Base-by-base conservation (phyloP, 1,140 invertebrate genomes). In the Drosophila eugracilis region DNA sequence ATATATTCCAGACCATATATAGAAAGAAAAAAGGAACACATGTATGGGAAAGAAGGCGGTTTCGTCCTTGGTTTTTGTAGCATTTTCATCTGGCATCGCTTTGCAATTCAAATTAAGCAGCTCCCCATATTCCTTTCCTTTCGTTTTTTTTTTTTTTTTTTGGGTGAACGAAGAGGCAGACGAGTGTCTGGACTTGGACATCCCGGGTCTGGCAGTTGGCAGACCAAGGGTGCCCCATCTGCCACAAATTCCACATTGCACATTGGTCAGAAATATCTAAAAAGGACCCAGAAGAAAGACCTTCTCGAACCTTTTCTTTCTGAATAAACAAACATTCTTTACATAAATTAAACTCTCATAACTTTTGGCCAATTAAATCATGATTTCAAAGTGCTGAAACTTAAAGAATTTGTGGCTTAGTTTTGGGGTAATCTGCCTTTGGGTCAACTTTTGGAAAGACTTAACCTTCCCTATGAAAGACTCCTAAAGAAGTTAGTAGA, bases 51-150 rank as follows among this genome's bases (percentile, higher is more conserved):
- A 12, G 15, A 3, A 30, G 55, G 63, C 32, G 45, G 14, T 4
- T 30, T 21, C 28, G 17, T 26, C 41, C 26, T 69, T 45, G 45
- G 15, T 26, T 30, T 30, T 22, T 36, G 22, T 59, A 36, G 21
- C 55, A 26, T 55, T 59, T 58, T 58, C 24, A 54, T 41, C 58
- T 60, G 57, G 21, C 36, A 39, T 28, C 32, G 53, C 53, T 37
- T 62, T 62, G 58, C 58, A 62, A 62, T 62, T 62, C 36, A 62
- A 62, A 62, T 62, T 62, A 62, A 57, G 24, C 50, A 21, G n/a
- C 53, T 49, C 19, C 17, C 17, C 41, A n/a, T 0, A 6, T 3
- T 14, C 7, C 2, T 2, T 14, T 49, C 1, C 47, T 14, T 21
- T 28, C 6, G n/a, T n/a, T n/a, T n/a, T n/a, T n/a, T n/a, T n/a